Base-by-base conservation (phyloP, 2,113 vertebrate species). In the Serilophus lunatus region DNA sequence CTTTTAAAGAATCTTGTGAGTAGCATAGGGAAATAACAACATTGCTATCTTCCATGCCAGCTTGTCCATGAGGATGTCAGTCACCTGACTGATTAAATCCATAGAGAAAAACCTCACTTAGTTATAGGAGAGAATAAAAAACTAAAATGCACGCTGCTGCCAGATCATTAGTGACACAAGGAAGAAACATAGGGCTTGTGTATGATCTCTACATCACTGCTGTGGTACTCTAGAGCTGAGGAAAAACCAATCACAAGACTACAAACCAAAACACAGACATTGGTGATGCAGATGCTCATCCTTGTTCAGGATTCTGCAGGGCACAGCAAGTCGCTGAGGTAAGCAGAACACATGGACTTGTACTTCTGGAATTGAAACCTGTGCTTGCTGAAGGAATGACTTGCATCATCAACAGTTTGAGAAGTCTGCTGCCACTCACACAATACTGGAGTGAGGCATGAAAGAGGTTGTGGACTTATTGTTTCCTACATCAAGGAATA, bases 241-340 rank as follows among this genome's bases (percentile, higher is more conserved):
- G 29, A 61, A 77, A 70, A 45, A 8, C 9, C 72, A 50, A 56
- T 47, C 7, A 49, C 14, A 50, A 22, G 26, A 35, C 13, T 29
- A 28, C 12, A 59, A 72, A 69, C 11, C 12, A n/a, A 0, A 2
- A 5, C 8, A 15, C 12, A 18, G 3, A 9, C 20, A 4, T 0
- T 28, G 38, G 47, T 51, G 59, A 31, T 8, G 13, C 28, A 63
- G 9, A 8, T 28, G n/a, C 9, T 70, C 7, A 24, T 70, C 15
- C 25, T 77, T 33, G 8, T 10, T 12, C 19, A 23, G 42, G 10
- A 50, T 33, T 36, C 45, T 56, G 12, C 14, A 36, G 22, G 36
- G 18, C n/a, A 69, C 22, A 69, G 42, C 0, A 8, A 65, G 19
- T 16, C 40, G 26, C 19, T 23, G 26, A 53, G n/a, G 9, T 54